Evolutionary conservation across 2,797 vertebrate species (phyloP).

Genomic region (Periophthalmus magnuspinnatus): DNA sequence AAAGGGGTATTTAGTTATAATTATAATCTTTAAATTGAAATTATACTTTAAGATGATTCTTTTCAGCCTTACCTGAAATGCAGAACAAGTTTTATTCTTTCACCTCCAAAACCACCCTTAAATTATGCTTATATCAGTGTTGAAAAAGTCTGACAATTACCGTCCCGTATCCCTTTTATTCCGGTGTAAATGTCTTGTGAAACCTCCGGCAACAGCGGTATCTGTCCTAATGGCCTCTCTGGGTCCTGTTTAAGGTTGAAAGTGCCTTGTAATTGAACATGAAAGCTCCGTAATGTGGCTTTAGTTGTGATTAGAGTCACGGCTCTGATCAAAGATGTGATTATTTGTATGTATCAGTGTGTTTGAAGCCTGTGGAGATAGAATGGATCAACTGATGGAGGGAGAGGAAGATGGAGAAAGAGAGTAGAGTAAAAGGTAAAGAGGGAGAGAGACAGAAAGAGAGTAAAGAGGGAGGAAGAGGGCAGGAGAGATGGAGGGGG

Average conservation of each 20-base stretch:
- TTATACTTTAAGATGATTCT: too few relatives aligned
- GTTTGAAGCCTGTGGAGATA: not conserved
- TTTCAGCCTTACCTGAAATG: not conserved
- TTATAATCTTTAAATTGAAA: too few relatives aligned
- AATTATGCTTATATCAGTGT: not conserved
- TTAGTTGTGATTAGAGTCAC: slow-evolving; percentile 25
- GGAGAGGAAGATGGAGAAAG: too few relatives aligned
- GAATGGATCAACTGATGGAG: too few relatives aligned
- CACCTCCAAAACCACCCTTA: too few relatives aligned
- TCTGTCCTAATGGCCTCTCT: slow-evolving; percentile 5
- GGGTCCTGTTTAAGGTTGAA: slow-evolving; percentile 25
- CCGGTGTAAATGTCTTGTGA: not conserved
- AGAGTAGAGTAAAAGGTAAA: too few relatives aligned
- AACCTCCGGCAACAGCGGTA: not conserved
- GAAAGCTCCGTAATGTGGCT: slow-evolving; percentile 29
- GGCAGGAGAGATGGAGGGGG: too few relatives aligned
- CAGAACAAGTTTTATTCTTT: not conserved
- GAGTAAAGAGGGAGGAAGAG: too few relatives aligned
- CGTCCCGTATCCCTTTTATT: not conserved
- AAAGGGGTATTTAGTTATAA: too few relatives aligned
- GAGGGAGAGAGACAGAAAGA: too few relatives aligned
- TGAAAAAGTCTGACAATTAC: not conserved
- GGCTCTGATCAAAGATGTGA: slow-evolving; percentile 52
- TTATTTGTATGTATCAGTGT: slow-evolving; percentile 29
- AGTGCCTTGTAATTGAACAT: slow-evolving; percentile 38